A percentile compares a stretch with the other conserved stretches of the same genome.
Conservation (phyloP, 2,888 invertebrate species). For the Perdita meconis region DNA sequence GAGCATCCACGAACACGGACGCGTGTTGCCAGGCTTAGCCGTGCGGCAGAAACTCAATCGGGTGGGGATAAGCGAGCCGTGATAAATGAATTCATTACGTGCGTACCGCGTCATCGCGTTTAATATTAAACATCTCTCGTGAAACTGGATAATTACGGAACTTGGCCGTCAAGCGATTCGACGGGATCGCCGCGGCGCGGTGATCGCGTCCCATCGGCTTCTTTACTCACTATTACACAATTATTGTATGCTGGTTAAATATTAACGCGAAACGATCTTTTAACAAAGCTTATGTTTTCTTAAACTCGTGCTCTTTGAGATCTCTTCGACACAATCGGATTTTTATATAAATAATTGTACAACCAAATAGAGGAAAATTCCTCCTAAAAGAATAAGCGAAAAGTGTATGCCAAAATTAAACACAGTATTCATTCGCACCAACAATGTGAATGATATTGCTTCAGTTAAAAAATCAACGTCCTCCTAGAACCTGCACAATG, state of each 20-base stretch:
- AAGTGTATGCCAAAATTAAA: no score
- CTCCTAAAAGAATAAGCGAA: no score
- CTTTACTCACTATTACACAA: neutral
- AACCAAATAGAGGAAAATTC: no score
- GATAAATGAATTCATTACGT: slow-evolving; percentile 29
- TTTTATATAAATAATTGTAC: no score
- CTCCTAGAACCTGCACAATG: no score
- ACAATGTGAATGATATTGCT: no score
- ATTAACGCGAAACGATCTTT: neutral
- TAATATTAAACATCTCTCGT: slow-evolving; percentile 23
- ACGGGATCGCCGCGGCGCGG: neutral
- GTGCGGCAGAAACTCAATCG: slow-evolving; percentile 25
- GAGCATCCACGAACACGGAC: neutral
- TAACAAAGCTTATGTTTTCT: no score
- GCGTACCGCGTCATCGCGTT: slow-evolving; percentile 20
- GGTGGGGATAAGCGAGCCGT: slow-evolving; percentile 27
- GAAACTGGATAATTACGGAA: slow-evolving; percentile 29
- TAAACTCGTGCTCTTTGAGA: no score
- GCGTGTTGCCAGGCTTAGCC: neutral
- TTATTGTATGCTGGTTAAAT: neutral
- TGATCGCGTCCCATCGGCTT: neutral
- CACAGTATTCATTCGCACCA: no score
- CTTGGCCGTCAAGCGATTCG: neutral
- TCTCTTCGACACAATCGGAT: no score
- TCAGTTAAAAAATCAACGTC: no score